Percentiles rank a stretch among this genome's conserved stretches.
Conservation (phyloP, 1,140 invertebrate genomes). For the Acromyrmex heyeri region DNA sequence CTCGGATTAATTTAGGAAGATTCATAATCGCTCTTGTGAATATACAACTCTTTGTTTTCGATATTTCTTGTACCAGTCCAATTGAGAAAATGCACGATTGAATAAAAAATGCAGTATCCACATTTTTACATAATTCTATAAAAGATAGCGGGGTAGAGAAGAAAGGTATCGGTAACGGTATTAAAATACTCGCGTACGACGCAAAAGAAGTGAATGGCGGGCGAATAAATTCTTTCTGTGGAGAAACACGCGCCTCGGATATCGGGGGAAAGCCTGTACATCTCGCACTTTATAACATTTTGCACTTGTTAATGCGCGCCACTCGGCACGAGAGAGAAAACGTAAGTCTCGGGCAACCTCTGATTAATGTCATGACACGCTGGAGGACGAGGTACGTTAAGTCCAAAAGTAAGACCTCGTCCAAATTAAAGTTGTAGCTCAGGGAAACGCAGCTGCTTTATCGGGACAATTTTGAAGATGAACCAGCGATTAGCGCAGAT, state of each 20-base stretch:
- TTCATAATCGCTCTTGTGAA: background rate
- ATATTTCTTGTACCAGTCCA: background rate
- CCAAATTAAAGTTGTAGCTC: background rate
- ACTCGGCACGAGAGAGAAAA: slow-evolving; percentile 14
- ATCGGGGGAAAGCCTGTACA: slow-evolving; percentile 28
- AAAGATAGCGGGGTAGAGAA: background rate
- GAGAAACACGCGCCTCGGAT: slow-evolving; percentile 24
- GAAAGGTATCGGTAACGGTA: slow-evolving; percentile 4
- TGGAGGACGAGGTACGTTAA: slow-evolving; percentile 17
- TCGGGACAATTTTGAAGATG: slow-evolving; percentile 59
- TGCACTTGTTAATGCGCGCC: slow-evolving; percentile 50
- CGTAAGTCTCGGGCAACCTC: slow-evolving; percentile 52
- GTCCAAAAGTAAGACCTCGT: background rate
- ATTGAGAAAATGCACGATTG: background rate
- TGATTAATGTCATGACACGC: slow-evolving; percentile 48
- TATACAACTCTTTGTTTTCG: background rate
- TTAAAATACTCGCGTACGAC: slow-evolving; percentile 18
- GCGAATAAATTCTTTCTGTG: slow-evolving; percentile 51
- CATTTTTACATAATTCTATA: slow-evolving; percentile 16
- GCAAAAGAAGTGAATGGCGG: slow-evolving; percentile 36
- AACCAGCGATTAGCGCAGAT: slow-evolving; percentile 19
- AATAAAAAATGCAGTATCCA: background rate
- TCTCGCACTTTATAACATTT: slow-evolving; percentile 47
- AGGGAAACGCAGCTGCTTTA: slow-evolving; percentile 9
- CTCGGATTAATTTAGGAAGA: background rate